Percentiles rank a stretch among this genome's conserved stretches.
These are phyloP conservation scores for Danio kyathit DNA, from an alignment of 2,797 vertebrate genomes.

Conservation along the genomic window DNA sequence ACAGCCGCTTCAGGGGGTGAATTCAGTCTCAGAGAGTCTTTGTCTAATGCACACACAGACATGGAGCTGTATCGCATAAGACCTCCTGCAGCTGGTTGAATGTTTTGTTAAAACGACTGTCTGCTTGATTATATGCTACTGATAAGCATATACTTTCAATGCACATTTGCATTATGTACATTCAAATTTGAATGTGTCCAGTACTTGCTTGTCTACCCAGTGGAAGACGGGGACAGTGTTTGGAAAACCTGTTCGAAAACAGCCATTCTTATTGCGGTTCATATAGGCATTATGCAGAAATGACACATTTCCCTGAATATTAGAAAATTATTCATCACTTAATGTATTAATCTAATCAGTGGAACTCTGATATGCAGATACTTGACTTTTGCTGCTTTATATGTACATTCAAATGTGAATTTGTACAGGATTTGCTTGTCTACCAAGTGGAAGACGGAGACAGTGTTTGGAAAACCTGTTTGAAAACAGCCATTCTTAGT, in stretches of 20 bases:
- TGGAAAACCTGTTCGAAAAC: background rate
- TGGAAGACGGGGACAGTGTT: background rate
- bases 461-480: no score
- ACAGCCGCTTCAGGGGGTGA: slow-evolving; percentile 63
- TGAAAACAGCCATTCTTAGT: no score
- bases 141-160: background rate
- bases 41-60: slow-evolving; percentile 23
- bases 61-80: background rate
- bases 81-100: background rate
- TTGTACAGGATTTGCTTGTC: no score
- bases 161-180: background rate
- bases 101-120: background rate
- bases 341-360: no score
- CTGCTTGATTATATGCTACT: background rate
- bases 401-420: no score
- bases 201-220: background rate
- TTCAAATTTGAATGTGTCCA: background rate
- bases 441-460: no score
- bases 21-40: slow-evolving; percentile 30
- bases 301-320: no score
- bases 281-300: background rate
- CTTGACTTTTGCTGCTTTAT: no score
- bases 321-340: no score
- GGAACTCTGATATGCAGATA: no score
- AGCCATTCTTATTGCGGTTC: background rate